Base-by-base conservation (phyloP, 2,888 invertebrate species). In the Shargacucullia verbasci region DNA sequence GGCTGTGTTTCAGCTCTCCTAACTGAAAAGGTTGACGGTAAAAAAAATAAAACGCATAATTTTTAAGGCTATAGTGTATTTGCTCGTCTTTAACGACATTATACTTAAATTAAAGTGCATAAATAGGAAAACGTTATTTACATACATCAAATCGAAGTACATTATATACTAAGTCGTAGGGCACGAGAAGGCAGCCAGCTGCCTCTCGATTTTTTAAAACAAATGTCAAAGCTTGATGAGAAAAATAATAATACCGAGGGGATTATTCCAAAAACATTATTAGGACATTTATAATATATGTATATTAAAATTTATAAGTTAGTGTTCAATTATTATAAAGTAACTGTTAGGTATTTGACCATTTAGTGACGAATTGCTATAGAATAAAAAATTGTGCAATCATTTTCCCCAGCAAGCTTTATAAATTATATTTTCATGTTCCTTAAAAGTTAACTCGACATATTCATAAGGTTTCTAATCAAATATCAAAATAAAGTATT, bases 71-170 rank as follows among this genome's bases (percentile, higher is more conserved):
- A 81, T 79, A n/a, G 83, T 90, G 86, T 90, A 87, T 89, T 90
- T 85, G 80, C 80, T 84, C 78, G 83, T 80, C 76, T 84, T 82
- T 72, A 85, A 80, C 81, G 82, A 87, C 79, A 82, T 79, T 79
- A 83, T 81, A 78, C 68, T 83, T 84, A 87, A 87, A 85, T 76
- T 87, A 85, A 70, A 79, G 92, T 92, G 92, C 92, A 92, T 92
- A 92, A 92, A 92, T 91, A 91, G 89, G 87, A 87, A 89, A 88
- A 82, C 82, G 79, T 86, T 91, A 91, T 92, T 88, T 92, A 92
- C 89, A 91, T 80, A 76, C 74, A 80, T 73, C 65, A 66, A 65
- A 67, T 60, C 55, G 69, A 59, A 73, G 69, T 68, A 50, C 39
- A 64, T 58, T 54, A 61, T 58, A 62, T 52, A 58, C 59, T 66